phyloP scores from a whole-genome alignment of 2,888 invertebrate genomes.

The Physocephala rufipes region DNA sequence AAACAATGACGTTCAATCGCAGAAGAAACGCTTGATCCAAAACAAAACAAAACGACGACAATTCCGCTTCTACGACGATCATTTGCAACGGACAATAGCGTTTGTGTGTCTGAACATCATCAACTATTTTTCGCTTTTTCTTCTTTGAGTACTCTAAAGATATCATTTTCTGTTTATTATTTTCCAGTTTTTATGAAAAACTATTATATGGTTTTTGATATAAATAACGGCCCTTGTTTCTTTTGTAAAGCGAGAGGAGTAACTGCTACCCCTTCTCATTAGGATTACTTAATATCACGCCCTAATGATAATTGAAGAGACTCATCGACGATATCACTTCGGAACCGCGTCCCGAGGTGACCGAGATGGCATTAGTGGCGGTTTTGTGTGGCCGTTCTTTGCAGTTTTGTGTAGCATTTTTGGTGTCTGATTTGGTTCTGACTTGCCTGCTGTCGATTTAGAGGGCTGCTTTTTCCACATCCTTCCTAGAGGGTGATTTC shows the following conservation, averaged over 20 bases:
- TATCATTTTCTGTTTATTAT: not conserved
- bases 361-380: too few species aligned
- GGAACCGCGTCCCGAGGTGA: too few species aligned
- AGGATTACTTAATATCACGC: constrained; percentile 56
- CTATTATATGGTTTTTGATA: too few species aligned
- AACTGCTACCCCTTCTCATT: constrained; percentile 49
- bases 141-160: too few species aligned
- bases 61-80: too few species aligned
- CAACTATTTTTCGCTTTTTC: not conserved
- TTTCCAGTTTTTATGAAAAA: not conserved
- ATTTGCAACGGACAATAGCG: too few species aligned
- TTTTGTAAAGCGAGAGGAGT: not conserved
- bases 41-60: too few species aligned
- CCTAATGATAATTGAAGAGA: constrained; percentile 61
- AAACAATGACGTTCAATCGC: too few species aligned
- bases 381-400: not conserved
- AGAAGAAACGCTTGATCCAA: too few species aligned
- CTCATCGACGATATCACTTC: not conserved
- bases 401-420: constrained; percentile 23
- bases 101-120: not conserved
- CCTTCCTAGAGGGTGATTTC: constrained; percentile 28
- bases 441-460: not conserved
- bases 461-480: constrained; percentile 21
- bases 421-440: not conserved
- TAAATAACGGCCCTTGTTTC: not conserved